phyloP scores from a whole-genome alignment of 2,888 invertebrate genomes.

The Microctonus brassicae region DNA sequence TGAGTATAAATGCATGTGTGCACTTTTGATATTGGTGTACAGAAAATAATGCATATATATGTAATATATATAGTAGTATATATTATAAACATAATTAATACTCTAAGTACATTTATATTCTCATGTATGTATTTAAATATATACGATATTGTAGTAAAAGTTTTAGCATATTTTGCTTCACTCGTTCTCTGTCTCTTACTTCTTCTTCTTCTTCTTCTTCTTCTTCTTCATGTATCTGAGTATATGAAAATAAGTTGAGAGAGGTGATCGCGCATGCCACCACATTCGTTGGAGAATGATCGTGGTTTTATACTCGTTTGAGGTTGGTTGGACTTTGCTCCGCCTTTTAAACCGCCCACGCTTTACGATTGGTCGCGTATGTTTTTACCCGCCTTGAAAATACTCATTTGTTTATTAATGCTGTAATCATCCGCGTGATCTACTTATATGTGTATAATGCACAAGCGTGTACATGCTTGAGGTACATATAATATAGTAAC shows the following conservation, averaged over 20 bases:
- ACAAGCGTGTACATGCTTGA: too few species aligned
- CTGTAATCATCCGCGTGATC: conserved; percentile 68
- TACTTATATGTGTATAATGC: too few species aligned
- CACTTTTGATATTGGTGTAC: too few species aligned
- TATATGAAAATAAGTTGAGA: conserved; percentile 2
- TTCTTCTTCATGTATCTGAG: neutral
- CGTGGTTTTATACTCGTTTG: conserved; percentile 32
- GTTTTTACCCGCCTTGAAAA: conserved; percentile 62
- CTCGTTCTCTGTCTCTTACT: neutral
- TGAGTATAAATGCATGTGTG: too few species aligned
- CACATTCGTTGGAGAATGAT: conserved; percentile 17
- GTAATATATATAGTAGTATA: too few species aligned
- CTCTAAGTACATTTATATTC: too few species aligned
- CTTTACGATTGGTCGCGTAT: conserved; percentile 59
- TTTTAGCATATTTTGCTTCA: too few species aligned
- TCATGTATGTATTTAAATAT: too few species aligned
- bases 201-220: neutral
- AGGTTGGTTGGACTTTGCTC: conserved; percentile 53
- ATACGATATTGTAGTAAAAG: too few species aligned
- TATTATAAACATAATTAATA: too few species aligned
- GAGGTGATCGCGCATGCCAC: conserved; percentile 19
- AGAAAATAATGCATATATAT: too few species aligned
- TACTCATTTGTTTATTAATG: conserved; percentile 70
- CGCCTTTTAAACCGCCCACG: conserved; percentile 65
- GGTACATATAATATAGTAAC: neutral